These are phyloP conservation scores for Cygnus atratus DNA, from an alignment of 2,113 vertebrate genomes.

Conservation along the genomic window DNA sequence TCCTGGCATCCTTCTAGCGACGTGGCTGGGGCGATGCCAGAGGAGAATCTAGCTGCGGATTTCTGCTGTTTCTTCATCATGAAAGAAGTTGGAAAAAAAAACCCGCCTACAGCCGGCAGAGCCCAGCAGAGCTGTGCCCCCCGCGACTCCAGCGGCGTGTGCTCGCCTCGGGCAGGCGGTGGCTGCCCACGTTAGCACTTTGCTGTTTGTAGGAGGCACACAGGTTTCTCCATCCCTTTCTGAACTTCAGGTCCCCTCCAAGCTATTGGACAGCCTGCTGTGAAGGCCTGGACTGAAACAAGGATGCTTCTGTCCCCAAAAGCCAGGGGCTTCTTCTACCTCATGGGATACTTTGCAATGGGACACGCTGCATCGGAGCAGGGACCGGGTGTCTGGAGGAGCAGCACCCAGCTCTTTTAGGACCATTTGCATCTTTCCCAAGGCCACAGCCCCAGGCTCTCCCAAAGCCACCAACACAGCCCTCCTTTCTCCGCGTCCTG, in stretches of 20 bases:
- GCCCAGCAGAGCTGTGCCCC: not conserved
- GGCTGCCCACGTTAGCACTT: not conserved
- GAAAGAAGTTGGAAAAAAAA: not conserved
- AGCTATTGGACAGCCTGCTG: not conserved
- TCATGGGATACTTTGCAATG: not conserved
- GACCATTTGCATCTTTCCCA: no score
- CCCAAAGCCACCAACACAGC: not conserved
- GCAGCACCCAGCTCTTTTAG: no score
- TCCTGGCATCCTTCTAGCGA: not conserved
- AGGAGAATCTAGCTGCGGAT: not conserved
- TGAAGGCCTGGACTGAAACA: not conserved
- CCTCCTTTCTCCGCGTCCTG: not conserved
- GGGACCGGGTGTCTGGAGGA: not conserved
- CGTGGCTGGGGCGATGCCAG: not conserved
- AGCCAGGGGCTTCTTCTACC: not conserved
- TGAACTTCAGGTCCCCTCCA: not conserved
- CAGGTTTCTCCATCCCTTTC: not conserved
- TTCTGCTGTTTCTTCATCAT: not conserved
- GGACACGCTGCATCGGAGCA: not conserved
- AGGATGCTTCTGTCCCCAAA: not conserved
- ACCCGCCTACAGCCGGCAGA: rapidly evolving
- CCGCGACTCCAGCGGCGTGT: not conserved
- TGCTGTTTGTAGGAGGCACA: not conserved
- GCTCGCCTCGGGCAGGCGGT: not conserved
- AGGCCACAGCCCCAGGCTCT: not conserved